Percentiles rank a stretch among this genome's conserved stretches.
Conservation (phyloP, 1,140 invertebrate species). For the Drosophila ironensis region DNA sequence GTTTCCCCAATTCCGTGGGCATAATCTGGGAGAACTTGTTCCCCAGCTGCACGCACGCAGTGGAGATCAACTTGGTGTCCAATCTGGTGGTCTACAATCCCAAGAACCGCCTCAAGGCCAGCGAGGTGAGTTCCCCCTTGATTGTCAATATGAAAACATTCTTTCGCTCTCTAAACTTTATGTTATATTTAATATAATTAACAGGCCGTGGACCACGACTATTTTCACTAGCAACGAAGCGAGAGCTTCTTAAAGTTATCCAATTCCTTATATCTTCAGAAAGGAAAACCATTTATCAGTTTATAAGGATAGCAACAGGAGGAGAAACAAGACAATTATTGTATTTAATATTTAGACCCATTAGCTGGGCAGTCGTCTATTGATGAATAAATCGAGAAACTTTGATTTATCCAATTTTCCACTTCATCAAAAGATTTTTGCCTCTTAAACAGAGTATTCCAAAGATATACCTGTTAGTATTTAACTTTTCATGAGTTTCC, state of each 20-base stretch:
- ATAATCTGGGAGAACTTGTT: conserved; percentile 87
- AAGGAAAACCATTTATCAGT: conserved; percentile 3
- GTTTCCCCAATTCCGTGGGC: conserved; percentile 89
- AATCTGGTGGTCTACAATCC: conserved; percentile 93
- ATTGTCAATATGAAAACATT: no score
- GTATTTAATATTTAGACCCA: no score
- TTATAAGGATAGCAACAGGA: background rate
- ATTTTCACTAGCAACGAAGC: conserved; percentile 56
- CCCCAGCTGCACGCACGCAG: conserved; percentile 86
- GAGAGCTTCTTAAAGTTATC: conserved; percentile 84
- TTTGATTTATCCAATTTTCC: no score
- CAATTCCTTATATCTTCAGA: conserved; percentile 87
- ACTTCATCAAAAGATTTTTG: no score
- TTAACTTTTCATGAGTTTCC: no score
- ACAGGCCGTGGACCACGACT: conserved; percentile 69
- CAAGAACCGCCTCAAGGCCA: conserved; percentile 90
- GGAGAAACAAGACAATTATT: no score
- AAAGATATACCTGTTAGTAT: no score
- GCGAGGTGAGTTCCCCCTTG: conserved; percentile 86
- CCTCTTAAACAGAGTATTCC: no score
- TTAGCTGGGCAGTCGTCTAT: no score
- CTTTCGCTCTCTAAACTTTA: no score
- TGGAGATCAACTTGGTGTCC: conserved; percentile 89
- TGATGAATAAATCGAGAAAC: no score
- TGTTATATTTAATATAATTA: no score